Percentiles rank a stretch among this genome's conserved stretches.
Evolutionary conservation across 1,140 invertebrate genomes (phyloP).

Genomic region (Zophobas morio): DNA sequence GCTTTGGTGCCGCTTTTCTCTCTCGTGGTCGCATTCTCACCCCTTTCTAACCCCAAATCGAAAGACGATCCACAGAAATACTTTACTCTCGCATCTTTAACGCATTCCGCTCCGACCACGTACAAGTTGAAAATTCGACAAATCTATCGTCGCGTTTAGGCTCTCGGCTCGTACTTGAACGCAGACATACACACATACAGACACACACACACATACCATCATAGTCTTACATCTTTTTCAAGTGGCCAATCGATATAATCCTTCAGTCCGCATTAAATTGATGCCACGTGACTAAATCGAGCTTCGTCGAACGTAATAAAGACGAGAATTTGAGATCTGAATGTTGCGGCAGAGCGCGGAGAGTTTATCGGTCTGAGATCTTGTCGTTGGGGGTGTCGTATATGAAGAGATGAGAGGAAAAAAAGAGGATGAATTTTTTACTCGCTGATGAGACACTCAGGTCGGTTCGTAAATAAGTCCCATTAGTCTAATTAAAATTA

Average conservation of each 20-base stretch:
- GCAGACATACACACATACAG: too few relatives aligned
- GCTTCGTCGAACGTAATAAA: slow-evolving; percentile 41
- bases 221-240: slow-evolving; percentile 45
- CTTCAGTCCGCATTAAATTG: slow-evolving; percentile 49
- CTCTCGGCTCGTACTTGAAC: too few relatives aligned
- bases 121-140: too few relatives aligned
- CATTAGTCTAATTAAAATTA: slow-evolving; percentile 40
- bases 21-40: too few relatives aligned
- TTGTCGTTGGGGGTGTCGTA: slow-evolving; percentile 9
- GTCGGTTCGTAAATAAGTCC: slow-evolving; percentile 22
- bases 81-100: too few relatives aligned
- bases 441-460: not conserved
- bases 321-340: slow-evolving; percentile 38
- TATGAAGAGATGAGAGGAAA: not conserved
- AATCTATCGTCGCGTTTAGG: too few relatives aligned
- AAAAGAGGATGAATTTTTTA: slow-evolving; percentile 7
- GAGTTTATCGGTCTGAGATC: slow-evolving; percentile 27
- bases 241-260: slow-evolving; percentile 52
- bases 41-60: too few relatives aligned
- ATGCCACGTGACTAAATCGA: slow-evolving; percentile 49
- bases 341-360: slow-evolving; percentile 28
- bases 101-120: too few relatives aligned
- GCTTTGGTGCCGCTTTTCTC: too few relatives aligned
- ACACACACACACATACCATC: not conserved
- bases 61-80: too few relatives aligned